Percentiles rank a stretch among this genome's conserved stretches.
phyloP scores from a whole-genome alignment of 2,888 invertebrate genomes.

The Tricholauxania praeusta region DNA sequence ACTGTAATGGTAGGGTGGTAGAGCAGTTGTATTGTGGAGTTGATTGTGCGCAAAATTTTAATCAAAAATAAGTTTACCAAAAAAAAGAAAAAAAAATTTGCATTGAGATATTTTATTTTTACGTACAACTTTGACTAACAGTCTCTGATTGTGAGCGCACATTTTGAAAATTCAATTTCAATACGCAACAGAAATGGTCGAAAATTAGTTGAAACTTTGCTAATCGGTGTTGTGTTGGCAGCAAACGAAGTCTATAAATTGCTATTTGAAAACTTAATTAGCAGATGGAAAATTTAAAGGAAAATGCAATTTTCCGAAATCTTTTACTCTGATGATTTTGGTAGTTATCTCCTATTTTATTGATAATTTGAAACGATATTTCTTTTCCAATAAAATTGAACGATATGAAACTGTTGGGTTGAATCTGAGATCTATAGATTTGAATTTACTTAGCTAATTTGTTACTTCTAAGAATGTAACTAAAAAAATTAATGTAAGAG shows the following conservation, averaged over 20 bases:
- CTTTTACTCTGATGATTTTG: too few species aligned
- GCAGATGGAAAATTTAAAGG: neutral
- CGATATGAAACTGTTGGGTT: constrained; percentile 46
- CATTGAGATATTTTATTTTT: neutral
- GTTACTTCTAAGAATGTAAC: too few species aligned
- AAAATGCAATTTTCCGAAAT: neutral
- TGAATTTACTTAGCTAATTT: too few species aligned
- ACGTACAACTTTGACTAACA: neutral
- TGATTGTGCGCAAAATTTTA: constrained; percentile 10
- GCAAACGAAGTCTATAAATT: constrained; percentile 12
- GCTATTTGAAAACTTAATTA: constrained; percentile 28
- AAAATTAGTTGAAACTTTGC: neutral
- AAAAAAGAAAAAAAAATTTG: neutral
- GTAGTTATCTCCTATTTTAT: too few species aligned
- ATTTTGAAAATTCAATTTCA: constrained; percentile 7
- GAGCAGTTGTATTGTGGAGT: too few species aligned
- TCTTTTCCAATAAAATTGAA: too few species aligned
- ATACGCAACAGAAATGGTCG: neutral
- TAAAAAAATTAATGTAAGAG: too few species aligned
- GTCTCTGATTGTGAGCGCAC: neutral
- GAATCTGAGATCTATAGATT: too few species aligned
- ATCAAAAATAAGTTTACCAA: constrained; percentile 18
- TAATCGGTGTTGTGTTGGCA: too few species aligned
- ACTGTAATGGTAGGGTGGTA: too few species aligned
- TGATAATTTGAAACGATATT: too few species aligned